Evolutionary conservation across 2,888 invertebrate genomes (phyloP), one percentile per base, ranked within the genome.

Genomic region (Andrena chrysosceles): DNA sequence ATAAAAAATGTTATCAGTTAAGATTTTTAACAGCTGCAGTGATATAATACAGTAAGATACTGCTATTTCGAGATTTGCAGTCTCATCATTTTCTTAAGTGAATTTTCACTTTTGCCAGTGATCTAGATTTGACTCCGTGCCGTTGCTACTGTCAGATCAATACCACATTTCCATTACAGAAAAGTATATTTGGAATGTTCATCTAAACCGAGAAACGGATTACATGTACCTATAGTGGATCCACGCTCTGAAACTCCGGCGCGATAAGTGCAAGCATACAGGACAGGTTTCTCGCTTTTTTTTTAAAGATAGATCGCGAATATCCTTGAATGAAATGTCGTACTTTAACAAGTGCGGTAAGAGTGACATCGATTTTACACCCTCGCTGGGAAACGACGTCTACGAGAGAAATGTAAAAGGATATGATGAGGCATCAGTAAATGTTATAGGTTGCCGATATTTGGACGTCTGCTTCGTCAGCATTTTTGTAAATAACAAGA

Each of bases 201-300:
- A 82, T 82, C 71, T 68, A 54, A 78, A 64, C 64, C 54, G 69
- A 71, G 75, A 76, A 79, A 83, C 72, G 70, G 70, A 84, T 84
- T 72, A 75, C 71, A 71, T 52, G 4, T 42, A 16, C 5, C 16
- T 42, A 42, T 16, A 42, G 42, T 42, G 13, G 13, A 42, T 42
- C 16, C 16, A 16, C 42, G 42, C 42, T 42, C 42, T 16, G 42
- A 42, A 42, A 42, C 42, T 42, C 42, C 42, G 42, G 16, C 42
- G 42, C 42, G 42, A 42, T 16, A 42, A 42, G 42, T 42, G 42
- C 42, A 42, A 5, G 4, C 42, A 42, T 42, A 42, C 42, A 42
- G 42, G 42, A 42, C 42, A 42, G 42, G 13, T 42, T 42, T 42
- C 42, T 42, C 16, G 42, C 16, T 13, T 42, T 16, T 42, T 42